Conservation (phyloP, 2,888 invertebrate species). For the Gisinianus flammeolus region DNA sequence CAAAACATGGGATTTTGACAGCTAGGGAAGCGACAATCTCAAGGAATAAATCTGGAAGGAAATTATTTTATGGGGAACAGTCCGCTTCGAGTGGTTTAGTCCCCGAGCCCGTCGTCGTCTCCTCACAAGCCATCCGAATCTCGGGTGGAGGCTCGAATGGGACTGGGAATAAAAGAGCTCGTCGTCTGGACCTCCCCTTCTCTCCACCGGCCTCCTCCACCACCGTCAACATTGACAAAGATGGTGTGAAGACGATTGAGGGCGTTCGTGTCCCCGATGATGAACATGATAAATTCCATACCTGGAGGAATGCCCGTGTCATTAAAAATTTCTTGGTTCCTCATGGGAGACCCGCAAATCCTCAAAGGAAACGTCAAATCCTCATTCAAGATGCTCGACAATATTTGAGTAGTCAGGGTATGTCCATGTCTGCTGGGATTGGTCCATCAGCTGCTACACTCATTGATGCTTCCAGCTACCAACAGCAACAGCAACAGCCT, state of each 20-base stretch:
- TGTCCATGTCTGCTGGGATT: background rate
- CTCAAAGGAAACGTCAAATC: conserved; percentile 56
- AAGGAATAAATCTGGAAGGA: background rate
- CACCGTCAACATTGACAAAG: conserved; percentile 39
- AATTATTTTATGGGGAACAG: conserved; percentile 24
- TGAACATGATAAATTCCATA: conserved; percentile 76
- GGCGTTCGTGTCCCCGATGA: conserved; percentile 84
- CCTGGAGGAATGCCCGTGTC: conserved; percentile 87
- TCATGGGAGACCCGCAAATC: conserved; percentile 67
- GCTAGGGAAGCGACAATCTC: background rate
- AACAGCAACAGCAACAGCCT: conserved; percentile 31
- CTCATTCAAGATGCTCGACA: conserved; percentile 51
- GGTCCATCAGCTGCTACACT: conserved; percentile 15
- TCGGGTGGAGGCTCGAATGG: background rate
- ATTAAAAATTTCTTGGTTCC: conserved; percentile 82
- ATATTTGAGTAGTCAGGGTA: conserved; percentile 42
- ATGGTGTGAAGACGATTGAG: conserved; percentile 78
- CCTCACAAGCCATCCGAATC: conserved; percentile 14
- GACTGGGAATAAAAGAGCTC: background rate
- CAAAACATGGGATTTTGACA: conserved; percentile 25
- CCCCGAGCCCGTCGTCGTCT: conserved; percentile 17
- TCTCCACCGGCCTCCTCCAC: conserved; percentile 26
- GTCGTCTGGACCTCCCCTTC: conserved; percentile 7
- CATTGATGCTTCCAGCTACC: conserved; percentile 36
- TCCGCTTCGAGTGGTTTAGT: background rate